Conservation (phyloP, 1,140 invertebrate genomes). For the Diuraphis noxia region DNA sequence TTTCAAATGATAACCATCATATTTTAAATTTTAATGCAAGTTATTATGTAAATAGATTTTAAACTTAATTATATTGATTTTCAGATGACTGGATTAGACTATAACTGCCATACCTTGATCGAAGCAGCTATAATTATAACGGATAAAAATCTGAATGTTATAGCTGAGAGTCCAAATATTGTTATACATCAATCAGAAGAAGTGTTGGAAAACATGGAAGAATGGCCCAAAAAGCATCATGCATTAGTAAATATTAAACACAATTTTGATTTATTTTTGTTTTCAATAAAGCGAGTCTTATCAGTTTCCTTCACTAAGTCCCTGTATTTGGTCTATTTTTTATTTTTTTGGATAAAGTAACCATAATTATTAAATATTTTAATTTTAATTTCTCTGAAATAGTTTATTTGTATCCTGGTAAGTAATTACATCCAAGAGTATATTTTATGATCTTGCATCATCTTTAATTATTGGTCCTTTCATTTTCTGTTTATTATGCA, state of each 20-base stretch:
- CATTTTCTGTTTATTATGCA: no score
- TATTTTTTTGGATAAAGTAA: background rate
- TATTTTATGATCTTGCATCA: no score
- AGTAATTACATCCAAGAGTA: no score
- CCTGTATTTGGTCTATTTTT: background rate
- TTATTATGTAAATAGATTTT: background rate
- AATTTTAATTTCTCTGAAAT: no score
- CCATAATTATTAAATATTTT: no score
- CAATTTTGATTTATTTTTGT: background rate
- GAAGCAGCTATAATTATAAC: conserved; percentile 89
- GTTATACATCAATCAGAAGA: conserved; percentile 78
- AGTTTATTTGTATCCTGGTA: no score
- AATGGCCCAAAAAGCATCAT: conserved; percentile 82
- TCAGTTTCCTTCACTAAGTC: background rate
- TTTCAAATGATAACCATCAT: no score
- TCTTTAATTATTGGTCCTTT: no score
- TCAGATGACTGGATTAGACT: conserved; percentile 80
- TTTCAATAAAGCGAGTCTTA: background rate
- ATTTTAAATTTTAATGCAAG: no score
- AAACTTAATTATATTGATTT: conserved; percentile 59
- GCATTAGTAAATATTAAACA: conserved; percentile 63
- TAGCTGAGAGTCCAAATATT: conserved; percentile 78
- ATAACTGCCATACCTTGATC: conserved; percentile 77
- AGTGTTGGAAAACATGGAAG: conserved; percentile 76
- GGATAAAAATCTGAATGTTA: conserved; percentile 75